Percentiles rank a stretch among this genome's conserved stretches.
Conservation (phyloP, 2,113 vertebrate species). For the Chamaea fasciata region DNA sequence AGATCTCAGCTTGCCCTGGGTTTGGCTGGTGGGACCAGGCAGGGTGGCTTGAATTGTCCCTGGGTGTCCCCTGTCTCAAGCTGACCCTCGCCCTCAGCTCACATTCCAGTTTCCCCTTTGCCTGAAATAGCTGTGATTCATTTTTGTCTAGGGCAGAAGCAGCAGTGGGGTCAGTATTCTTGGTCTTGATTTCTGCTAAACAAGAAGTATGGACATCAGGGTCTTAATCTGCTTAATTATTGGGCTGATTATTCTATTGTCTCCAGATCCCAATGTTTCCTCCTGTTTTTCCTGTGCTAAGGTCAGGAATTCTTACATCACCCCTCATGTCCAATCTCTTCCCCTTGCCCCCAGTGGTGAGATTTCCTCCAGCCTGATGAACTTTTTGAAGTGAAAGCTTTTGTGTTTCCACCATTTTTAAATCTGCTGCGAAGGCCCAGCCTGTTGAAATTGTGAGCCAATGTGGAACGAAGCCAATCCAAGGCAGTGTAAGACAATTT, state of each 20-base stretch:
- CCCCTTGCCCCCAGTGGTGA: background rate
- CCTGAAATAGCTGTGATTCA: background rate
- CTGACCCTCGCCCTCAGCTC: background rate
- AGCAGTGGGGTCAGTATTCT: background rate
- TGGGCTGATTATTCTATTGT: conserved; percentile 11
- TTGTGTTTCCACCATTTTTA: background rate
- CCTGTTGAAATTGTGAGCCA: background rate
- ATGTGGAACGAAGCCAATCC: background rate
- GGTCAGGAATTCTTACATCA: conserved; percentile 30
- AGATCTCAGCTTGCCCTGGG: background rate
- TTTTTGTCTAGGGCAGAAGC: background rate
- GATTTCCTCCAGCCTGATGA: background rate
- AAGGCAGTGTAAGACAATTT: background rate
- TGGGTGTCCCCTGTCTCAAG: background rate
- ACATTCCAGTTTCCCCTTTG: background rate
- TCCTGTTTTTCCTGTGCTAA: conserved; percentile 38
- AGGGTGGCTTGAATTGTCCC: background rate
- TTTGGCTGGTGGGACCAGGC: background rate
- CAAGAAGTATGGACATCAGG: background rate
- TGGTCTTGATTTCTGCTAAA: background rate
- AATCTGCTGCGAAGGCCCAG: background rate
- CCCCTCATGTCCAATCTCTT: background rate
- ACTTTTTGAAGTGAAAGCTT: background rate
- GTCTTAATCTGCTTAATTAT: background rate
- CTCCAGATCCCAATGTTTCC: conserved; percentile 2